Evolutionary conservation across 2,888 invertebrate genomes (phyloP), one percentile per base, ranked within the genome.

Genomic region (Ichneumon xanthorius): DNA sequence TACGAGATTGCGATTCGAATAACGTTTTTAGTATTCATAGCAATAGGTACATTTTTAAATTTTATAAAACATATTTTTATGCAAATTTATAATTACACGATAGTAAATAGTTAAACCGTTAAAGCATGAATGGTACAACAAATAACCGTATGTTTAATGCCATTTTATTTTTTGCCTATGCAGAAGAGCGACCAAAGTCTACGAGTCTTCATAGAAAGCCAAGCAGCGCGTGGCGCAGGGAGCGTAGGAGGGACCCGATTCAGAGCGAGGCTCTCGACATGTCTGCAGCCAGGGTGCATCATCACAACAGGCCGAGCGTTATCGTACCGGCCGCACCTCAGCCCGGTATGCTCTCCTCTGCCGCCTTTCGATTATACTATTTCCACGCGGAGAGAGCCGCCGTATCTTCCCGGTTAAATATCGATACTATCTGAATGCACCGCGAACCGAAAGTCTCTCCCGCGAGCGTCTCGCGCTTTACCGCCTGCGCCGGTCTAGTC

Each of bases 221-320:
- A 73, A 94, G 93, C 87, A 93, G 93, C 85, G 92, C 92, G 77
- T 93, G 93, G 93, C 92, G 94, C 76, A 93, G 92, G 75, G 93
- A 93, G 50, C 93, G 93, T 80, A 92, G 93, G 90, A 92, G 92
- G 86, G 93, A 94, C 82, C 94, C 94, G 40, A 93, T 94, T 82
- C 93, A 93, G 84, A 93, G 92, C 87, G 94, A 94, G 85, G 94
- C 94, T n/a, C 89, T 94, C 82, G 94, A 94, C 86, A 94, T 94
- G 94, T 93, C 93, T 22, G 92, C 93, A 30, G 91, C 92, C 50
- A 90, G 93, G 87, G 91, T 91, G 61, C 91, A 90, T 88, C 91
- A 89, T 86, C 92, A 92, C 88, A 93, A 88, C 80, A 89, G 94
- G 81, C 94, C 94, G 26, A 94, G 93, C 86, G 93, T 94, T 68